Percentiles rank a stretch among this genome's conserved stretches.
Evolutionary conservation across 2,797 vertebrate species (phyloP).

Genomic region (Halcyon smyrnensis): DNA sequence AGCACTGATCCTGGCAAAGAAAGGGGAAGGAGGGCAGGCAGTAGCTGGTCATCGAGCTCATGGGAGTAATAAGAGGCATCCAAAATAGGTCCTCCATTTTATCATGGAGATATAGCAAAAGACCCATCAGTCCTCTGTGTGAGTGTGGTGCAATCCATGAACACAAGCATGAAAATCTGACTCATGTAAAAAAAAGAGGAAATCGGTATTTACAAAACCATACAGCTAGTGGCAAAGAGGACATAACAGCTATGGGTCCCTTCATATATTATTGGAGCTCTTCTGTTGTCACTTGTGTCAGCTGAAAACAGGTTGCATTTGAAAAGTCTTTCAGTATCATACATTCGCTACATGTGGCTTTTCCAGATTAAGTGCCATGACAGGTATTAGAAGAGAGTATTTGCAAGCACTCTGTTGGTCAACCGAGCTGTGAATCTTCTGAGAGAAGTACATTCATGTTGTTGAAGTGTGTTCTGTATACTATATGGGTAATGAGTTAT

Average conservation of each 20-base stretch:
- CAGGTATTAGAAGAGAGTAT: background rate
- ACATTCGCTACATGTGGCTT: background rate
- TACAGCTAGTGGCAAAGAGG: background rate
- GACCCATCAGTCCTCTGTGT: accelerated
- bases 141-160: background rate
- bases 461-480: background rate
- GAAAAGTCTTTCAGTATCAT: background rate
- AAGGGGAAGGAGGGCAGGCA: background rate
- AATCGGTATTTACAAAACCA: background rate
- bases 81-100: background rate
- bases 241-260: background rate
- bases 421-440: background rate
- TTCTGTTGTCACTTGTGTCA: background rate
- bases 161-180: background rate
- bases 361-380: background rate
- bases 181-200: background rate
- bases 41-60: accelerated
- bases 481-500: background rate
- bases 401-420: background rate
- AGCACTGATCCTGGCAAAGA: background rate
- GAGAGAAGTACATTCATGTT: background rate
- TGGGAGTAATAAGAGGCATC: background rate
- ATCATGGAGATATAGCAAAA: accelerated
- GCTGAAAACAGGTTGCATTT: background rate
- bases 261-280: accelerated